These are phyloP conservation scores for Elephas maximus DNA, from an alignment of 2,113 vertebrate genomes.

Conservation along the genomic window DNA sequence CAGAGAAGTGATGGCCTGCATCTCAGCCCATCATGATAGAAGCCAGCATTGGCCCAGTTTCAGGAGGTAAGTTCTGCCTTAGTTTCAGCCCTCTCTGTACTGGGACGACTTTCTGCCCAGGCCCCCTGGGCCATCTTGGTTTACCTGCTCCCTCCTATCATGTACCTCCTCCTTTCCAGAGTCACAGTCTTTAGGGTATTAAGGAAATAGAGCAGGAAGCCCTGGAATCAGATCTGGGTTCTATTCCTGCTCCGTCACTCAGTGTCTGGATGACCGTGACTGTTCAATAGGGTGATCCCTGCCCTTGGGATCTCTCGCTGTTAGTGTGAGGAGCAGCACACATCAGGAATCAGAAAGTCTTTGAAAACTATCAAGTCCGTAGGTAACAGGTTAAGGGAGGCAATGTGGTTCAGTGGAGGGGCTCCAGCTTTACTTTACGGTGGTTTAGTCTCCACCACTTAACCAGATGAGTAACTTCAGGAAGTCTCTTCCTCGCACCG, in stretches of 20 bases:
- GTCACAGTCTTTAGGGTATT: background rate
- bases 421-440: background rate
- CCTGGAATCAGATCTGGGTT: no score
- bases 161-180: background rate
- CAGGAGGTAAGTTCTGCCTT: background rate
- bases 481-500: background rate
- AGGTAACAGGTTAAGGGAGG: background rate
- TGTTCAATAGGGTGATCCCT: background rate
- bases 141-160: background rate
- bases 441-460: background rate
- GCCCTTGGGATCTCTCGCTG: background rate
- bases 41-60: background rate
- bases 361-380: background rate
- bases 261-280: background rate
- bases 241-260: background rate
- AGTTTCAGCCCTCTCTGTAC: background rate
- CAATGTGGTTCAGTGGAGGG: background rate
- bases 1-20: fast-evolving
- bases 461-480: background rate
- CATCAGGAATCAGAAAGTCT: background rate
- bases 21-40: background rate
- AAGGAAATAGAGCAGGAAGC: background rate
- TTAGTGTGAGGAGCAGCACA: background rate
- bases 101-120: background rate
- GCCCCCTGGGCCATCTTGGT: no score